Conservation (phyloP, 2,888 invertebrate genomes). For the Polyommatus iphigenia region DNA sequence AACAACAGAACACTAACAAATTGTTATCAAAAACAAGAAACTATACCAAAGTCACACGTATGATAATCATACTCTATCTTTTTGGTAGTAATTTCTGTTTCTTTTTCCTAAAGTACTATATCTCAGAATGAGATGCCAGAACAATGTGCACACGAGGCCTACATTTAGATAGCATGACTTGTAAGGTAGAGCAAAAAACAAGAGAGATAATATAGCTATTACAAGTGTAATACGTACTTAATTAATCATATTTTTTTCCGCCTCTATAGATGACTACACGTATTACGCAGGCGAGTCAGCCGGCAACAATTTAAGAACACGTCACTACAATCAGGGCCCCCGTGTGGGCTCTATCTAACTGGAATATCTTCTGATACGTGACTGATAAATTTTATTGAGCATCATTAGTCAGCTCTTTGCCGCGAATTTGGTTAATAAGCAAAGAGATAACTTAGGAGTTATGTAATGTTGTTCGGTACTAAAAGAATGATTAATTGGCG, state of each 20-base stretch:
- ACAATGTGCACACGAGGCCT: neutral
- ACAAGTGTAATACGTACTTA: slow-evolving; percentile 10
- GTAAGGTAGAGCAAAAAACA: neutral
- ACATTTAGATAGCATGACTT: neutral
- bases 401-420: neutral
- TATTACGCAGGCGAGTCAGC: slow-evolving; percentile 16
- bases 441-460: neutral
- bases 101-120: neutral
- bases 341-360: slow-evolving; percentile 28
- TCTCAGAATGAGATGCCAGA: neutral
- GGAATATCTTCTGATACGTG: slow-evolving; percentile 23
- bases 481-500: neutral
- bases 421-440: neutral
- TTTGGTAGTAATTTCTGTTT: neutral
- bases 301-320: slow-evolving; percentile 26
- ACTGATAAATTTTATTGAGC: slow-evolving; percentile 22
- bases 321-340: slow-evolving; percentile 23
- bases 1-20: too few species aligned
- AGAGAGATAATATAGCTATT: slow-evolving; percentile 19
- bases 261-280: slow-evolving; percentile 22
- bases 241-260: slow-evolving; percentile 7
- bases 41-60: neutral
- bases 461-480: neutral
- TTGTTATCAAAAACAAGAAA: too few species aligned
- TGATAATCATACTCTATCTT: neutral